These are phyloP conservation scores for Rhegmatorhina hoffmannsi DNA, from an alignment of 2,113 vertebrate genomes.

Conservation along the genomic window DNA sequence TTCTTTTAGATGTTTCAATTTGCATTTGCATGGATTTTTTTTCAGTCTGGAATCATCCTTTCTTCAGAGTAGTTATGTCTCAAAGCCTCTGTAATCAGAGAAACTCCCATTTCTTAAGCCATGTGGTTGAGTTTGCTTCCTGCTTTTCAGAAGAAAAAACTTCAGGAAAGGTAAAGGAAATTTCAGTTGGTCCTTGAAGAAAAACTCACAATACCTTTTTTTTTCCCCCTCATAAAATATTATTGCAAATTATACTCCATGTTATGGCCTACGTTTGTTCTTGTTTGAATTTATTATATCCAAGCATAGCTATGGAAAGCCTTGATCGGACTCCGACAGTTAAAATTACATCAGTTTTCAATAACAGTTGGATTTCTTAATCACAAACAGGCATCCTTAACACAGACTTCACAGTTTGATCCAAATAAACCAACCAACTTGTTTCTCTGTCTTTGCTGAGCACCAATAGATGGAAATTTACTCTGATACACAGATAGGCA, in stretches of 20 bases:
- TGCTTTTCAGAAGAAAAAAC: background rate
- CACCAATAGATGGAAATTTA: background rate
- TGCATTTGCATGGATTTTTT: background rate
- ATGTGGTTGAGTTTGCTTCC: background rate
- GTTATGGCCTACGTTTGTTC: background rate
- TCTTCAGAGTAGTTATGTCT: background rate
- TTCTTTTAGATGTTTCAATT: background rate
- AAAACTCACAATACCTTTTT: background rate
- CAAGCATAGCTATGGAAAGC: background rate
- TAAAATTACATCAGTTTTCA: background rate
- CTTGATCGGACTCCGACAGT: background rate
- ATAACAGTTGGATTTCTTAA: background rate
- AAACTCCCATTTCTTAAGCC: background rate
- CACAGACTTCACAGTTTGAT: background rate
- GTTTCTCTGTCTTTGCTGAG: background rate
- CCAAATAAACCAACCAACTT: background rate
- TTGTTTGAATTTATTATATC: background rate
- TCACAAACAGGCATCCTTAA: background rate
- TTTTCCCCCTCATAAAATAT: background rate
- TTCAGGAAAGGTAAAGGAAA: background rate
- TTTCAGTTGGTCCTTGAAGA: background rate
- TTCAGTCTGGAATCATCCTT: background rate
- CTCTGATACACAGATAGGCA: background rate
- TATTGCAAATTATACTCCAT: background rate
- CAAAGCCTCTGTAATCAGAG: background rate